Percentiles rank a stretch among this genome's conserved stretches.
These are phyloP conservation scores for Drosophila bocki DNA, from an alignment of 1,140 invertebrate species.

Conservation along the genomic window DNA sequence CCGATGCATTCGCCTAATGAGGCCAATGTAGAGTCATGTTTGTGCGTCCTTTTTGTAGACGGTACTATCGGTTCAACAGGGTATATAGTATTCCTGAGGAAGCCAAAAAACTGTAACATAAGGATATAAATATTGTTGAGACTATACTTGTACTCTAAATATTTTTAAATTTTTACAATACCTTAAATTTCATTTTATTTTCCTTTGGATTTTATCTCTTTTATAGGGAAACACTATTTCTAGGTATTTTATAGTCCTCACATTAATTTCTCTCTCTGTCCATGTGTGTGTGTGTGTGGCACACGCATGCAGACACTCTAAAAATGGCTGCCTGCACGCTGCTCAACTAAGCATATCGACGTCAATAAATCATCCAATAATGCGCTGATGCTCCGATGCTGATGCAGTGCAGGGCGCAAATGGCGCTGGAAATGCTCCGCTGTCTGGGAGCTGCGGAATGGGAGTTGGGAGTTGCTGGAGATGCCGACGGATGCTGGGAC, in stretches of 20 bases:
- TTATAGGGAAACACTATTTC: no score
- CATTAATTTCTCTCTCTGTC: background rate
- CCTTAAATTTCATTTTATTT: background rate
- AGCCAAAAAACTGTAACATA: background rate
- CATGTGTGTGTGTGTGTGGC: constrained; percentile 9
- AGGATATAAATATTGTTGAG: no score
- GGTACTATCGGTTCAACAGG: background rate
- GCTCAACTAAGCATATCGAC: constrained; percentile 83
- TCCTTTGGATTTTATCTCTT: no score
- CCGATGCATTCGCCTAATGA: constrained; percentile 55
- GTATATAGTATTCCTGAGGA: background rate
- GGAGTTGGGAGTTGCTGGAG: constrained; percentile 2
- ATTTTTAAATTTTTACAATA: background rate
- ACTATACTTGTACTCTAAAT: background rate
- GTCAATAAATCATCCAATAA: constrained; percentile 84
- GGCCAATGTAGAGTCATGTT: constrained; percentile 60
- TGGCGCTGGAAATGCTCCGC: constrained; percentile 43
- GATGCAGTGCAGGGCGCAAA: constrained; percentile 59
- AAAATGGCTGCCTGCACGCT: constrained; percentile 68
- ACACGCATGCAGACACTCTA: constrained; percentile 58
- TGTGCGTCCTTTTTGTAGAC: constrained; percentile 17
- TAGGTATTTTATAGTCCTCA: background rate
- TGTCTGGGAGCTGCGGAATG: constrained; percentile 7
- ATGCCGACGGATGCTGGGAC: constrained; percentile 35
- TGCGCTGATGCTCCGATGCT: constrained; percentile 65